phyloP scores from a whole-genome alignment of 2,797 vertebrate species.

The Syndactyla subalaris region DNA sequence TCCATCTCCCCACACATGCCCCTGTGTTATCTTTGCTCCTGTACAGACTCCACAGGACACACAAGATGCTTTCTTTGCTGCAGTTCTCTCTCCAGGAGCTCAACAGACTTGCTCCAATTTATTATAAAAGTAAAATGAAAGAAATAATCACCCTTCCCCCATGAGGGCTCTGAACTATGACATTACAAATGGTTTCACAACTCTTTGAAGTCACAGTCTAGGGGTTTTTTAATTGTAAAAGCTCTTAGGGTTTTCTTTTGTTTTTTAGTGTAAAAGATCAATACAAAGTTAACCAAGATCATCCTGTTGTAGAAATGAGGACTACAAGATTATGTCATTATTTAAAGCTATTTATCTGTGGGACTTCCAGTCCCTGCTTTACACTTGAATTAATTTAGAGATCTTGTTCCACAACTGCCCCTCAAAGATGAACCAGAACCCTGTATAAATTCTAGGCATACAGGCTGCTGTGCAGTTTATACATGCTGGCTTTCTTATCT shows the following conservation, averaged over 20 bases:
- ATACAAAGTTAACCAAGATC: background rate
- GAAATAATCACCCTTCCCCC: background rate
- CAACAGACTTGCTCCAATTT: background rate
- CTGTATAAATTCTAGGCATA: background rate
- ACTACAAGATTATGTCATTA: accelerated
- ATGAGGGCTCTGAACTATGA: background rate
- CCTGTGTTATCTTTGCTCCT: background rate
- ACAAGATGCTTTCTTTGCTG: background rate
- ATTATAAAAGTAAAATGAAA: background rate
- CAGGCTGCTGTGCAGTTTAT: background rate
- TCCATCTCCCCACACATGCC: accelerated
- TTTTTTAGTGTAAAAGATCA: accelerated
- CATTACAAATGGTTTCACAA: background rate
- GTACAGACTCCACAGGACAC: background rate
- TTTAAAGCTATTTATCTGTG: background rate
- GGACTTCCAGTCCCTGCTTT: background rate
- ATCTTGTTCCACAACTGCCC: background rate
- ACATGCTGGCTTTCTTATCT: background rate
- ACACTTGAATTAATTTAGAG: background rate
- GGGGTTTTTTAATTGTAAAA: background rate
- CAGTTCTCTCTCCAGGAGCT: background rate
- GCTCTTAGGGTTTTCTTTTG: accelerated
- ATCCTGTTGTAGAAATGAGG: background rate
- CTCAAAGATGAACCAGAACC: background rate
- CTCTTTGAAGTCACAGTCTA: background rate